Evolutionary conservation across 2,888 invertebrate species (phyloP), one percentile per base, ranked within the genome.

Genomic region (Apotomis capreana): DNA sequence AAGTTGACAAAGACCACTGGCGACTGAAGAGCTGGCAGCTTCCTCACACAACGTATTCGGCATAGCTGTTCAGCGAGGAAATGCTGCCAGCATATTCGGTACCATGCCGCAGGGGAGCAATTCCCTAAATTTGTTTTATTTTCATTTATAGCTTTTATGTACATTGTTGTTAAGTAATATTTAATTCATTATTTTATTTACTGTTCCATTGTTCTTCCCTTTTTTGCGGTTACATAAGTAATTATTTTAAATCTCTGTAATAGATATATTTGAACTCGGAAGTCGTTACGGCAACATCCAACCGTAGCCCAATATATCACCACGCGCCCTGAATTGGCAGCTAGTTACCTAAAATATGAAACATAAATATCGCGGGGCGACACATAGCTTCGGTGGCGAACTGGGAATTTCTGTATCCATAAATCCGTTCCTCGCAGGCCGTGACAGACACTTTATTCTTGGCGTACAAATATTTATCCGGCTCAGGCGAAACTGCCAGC

Each of bases 401-500:
- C 57, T 58, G 62, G 62, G 67, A 54, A 70, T 64, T 59, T 70
- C 68, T 58, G 72, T 63, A 63, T 60, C 68, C 72, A 72, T 72
- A 72, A 72, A 72, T 72, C 63, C 68, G 58, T 68, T 68, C 40
- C 49, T 44, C 60, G 68, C 62, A 58, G 59, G 64, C 64, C 68
- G 46, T 63, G 72, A 72, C 72, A 63, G 72, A 72, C 72, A 72
- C 72, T 72, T 72, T 72, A 72, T 72, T 72, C 72, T 68, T 72
- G 68, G 72, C 63, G 62, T 58, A 52, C 72, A 72, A 72, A 72
- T 72, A 68, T 72, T 72, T 72, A 72, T 62, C 68, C 46, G 37
- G 13, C 46, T 13, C 15, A 68, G 44, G 58, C 68, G 63, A 59
- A 68, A 52, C 67, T 52, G 58, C 9, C 37, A 58, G 15, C 63